Evolutionary conservation across 2,113 vertebrate genomes (phyloP), one percentile per base, ranked within the genome.

Genomic region (Plotosus lineatus): DNA sequence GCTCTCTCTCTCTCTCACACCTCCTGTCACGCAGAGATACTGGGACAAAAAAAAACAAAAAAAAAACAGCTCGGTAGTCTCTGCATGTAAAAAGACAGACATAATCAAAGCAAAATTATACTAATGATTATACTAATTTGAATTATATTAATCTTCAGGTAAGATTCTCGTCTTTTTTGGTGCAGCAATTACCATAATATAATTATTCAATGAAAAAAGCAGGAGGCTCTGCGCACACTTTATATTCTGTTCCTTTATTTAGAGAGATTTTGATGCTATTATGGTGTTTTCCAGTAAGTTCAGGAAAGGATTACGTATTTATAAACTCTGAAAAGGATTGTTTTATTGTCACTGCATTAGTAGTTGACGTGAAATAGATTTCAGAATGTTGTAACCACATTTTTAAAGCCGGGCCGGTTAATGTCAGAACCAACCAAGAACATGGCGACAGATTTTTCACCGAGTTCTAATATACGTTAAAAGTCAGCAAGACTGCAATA

Each of bases 301-400:
- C 63, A 80, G 14, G 5, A 63, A 76, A 71, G 69, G 77, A 79
- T 85, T 82, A 80, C n/a, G n/a, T n/a, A n/a, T 72, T 72, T 26
- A 68, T 77, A 77, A 63, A 79, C 69, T 82, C 77, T 80, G 58
- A 26, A 76, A 61, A 78, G 82, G 77, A 53, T 38, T 80, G 26
- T 56, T 6, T 51, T 51, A 31, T 46, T 63, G 75, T 75, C 33
- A 17, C 31, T 46, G 77, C 36, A 61, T 71, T 79, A 66, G 56
- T 40, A 78, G 40, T 21, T 3, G 40, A 38, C 23, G 71, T 79
- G 31, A 85, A 84, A 77, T 33, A 61, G 60, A 79, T 82, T 80
- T 77, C 31, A 10, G 2, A 83, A 69, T 31, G 19, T 56, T 42
- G 33, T 15, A 31, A 7, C 38, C 17, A 40, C 60, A 46, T 77